Conservation (phyloP, 2,113 vertebrate species). For the Oryzias javanicus region DNA sequence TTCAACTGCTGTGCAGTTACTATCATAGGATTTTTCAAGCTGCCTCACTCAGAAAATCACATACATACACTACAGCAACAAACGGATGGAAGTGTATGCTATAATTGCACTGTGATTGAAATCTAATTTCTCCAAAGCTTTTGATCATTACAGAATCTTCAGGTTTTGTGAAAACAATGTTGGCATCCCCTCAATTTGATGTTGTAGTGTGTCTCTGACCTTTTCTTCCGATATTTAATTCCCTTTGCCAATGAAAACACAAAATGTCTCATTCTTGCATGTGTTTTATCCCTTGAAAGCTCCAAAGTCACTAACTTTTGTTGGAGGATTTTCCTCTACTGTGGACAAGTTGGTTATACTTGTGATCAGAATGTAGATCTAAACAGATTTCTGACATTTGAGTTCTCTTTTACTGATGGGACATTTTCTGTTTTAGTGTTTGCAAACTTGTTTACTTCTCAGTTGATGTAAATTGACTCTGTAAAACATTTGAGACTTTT, state of each 20-base stretch:
- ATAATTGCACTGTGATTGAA: constrained; percentile 57
- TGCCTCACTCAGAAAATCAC: constrained; percentile 32
- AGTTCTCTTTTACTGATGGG: constrained; percentile 27
- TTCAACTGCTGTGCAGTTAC: constrained; percentile 75
- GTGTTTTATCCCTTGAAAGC: constrained; percentile 14
- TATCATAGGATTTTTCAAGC: constrained; percentile 37
- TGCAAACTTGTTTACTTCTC: constrained; percentile 31
- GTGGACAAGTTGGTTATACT: constrained; percentile 5
- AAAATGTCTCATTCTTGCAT: constrained; percentile 24
- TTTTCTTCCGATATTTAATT: constrained; percentile 8
- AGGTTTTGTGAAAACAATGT: constrained; percentile 11
- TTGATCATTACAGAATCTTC: constrained; percentile 10
- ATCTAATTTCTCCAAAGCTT: constrained; percentile 15
- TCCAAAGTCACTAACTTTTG: neutral
- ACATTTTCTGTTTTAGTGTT: constrained; percentile 26
- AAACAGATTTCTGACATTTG: constrained; percentile 18
- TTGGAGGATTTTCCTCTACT: constrained; percentile 2
- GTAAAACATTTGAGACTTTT: constrained; percentile 69
- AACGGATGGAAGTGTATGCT: constrained; percentile 25
- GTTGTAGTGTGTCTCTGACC: neutral
- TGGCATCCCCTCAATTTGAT: constrained; percentile 1
- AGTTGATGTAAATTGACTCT: constrained; percentile 61
- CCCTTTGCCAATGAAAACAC: constrained; percentile 25
- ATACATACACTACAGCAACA: constrained; percentile 21
- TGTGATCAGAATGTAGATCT: constrained; percentile 21